These are phyloP conservation scores for Platichthys stellatus DNA, from an alignment of 2,113 vertebrate genomes.

Conservation along the genomic window DNA sequence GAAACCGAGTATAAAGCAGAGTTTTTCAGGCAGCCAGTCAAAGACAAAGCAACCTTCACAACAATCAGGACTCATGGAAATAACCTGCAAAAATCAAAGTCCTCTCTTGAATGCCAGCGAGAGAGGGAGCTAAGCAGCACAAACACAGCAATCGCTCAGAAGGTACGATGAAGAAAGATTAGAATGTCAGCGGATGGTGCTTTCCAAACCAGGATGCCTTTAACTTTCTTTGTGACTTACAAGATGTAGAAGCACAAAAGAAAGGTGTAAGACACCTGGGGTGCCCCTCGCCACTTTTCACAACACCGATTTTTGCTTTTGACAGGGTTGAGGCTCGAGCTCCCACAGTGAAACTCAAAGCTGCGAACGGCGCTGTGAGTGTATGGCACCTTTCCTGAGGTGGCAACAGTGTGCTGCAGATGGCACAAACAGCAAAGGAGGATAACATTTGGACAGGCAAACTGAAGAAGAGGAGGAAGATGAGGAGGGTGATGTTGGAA, in stretches of 20 bases:
- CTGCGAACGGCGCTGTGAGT: conserved; percentile 5
- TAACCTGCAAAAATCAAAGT: conserved; percentile 28
- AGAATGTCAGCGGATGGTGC: conserved; percentile 3
- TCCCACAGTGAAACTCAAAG: background rate
- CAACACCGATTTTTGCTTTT: conserved; percentile 23
- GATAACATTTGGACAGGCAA: conserved; percentile 15
- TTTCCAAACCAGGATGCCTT: conserved; percentile 27
- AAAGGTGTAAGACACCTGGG: conserved; percentile 32
- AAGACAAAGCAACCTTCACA: conserved; percentile 16
- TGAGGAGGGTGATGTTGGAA: background rate
- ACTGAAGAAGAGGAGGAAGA: background rate
- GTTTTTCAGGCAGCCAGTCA: conserved; percentile 9
- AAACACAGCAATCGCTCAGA: conserved; percentile 10
- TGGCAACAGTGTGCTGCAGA: background rate
- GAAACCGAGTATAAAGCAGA: conserved; percentile 17
- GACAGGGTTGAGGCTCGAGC: conserved; percentile 3
- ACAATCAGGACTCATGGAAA: conserved; percentile 20
- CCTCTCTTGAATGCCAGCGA: background rate
- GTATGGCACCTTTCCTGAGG: no score
- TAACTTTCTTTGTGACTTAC: conserved; percentile 48
- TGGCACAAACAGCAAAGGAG: background rate
- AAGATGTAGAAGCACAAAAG: conserved; percentile 43
- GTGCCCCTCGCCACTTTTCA: conserved; percentile 12
- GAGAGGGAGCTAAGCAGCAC: conserved; percentile 1
- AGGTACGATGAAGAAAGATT: conserved; percentile 21